Evolutionary conservation across 2,797 vertebrate genomes (phyloP), one percentile per base, ranked within the genome.

Genomic region (Lagorchestes hirsutus): DNA sequence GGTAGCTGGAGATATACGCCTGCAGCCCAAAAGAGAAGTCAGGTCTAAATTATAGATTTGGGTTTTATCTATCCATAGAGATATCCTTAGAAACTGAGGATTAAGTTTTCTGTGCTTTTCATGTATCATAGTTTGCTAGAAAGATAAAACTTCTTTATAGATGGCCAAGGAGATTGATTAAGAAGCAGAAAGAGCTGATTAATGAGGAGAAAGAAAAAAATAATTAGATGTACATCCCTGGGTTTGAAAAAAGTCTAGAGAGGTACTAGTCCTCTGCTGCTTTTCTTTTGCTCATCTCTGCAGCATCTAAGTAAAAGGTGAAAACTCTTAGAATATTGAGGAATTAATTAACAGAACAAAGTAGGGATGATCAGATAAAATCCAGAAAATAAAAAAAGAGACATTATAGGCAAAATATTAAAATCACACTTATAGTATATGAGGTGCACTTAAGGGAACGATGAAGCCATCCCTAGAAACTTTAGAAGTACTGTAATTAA

Each of bases 161-260:
- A 94, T 94, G 94, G 94, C 28, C 55, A n/a, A 50, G 62, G 95
- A 95, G 92, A 96, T 57, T 92, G 93, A 96, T 97, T 97, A 55
- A 90, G 67, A 34, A 95, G 55, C 16, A 91, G 92, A 67, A 95
- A 95, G 90, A 96, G 92, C 55, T 97, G 94, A 96, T 95, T 97
- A 96, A 96, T 96, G 92, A 93, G 91, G 54, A 96, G 58, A 94
- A 67, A 95, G 93, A 95, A 93, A 82, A 95, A 95, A 96, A 93
- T 96, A 92, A 98, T 95, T 97, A 97, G 95, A 91, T 91, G 29
- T 92, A 54, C 59, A 92, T 90, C 54, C 50, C 92, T 93, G 1
- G 90, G 94, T 95, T 95, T 22, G 94, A 95, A 96, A 97, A 90
- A 62, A 92, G 62, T 46, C 92, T 91, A 1, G 87, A 55, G 74